Conservation (phyloP, 2,888 invertebrate genomes). For the Hypolimnas misippus region DNA sequence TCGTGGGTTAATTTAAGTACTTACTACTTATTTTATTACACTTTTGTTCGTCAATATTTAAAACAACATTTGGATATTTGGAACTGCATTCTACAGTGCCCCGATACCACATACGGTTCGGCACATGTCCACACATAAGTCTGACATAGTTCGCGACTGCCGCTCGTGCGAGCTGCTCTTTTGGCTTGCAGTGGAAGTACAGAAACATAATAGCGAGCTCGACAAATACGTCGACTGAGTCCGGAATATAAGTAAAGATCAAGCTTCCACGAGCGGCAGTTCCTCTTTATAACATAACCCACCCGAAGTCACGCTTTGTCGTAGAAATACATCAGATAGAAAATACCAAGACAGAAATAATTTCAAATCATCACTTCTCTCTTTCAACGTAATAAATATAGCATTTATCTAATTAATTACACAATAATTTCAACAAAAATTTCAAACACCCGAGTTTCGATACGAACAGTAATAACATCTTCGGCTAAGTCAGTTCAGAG, state of each 20-base stretch:
- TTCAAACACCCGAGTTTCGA: constrained; percentile 78
- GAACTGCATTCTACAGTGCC: constrained; percentile 27
- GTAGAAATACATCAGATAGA: constrained; percentile 68
- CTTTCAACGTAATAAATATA: constrained; percentile 81
- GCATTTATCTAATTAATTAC: constrained; percentile 80
- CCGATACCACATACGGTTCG: constrained; percentile 42
- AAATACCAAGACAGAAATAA: constrained; percentile 84
- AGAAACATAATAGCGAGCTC: constrained; percentile 26
- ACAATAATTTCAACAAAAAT: constrained; percentile 84
- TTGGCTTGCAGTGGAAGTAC: constrained; percentile 11
- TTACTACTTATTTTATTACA: constrained; percentile 56
- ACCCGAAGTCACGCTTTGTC: constrained; percentile 67
- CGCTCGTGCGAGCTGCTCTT: constrained; percentile 50
- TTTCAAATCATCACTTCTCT: constrained; percentile 77
- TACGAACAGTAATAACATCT: constrained; percentile 76
- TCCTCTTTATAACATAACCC: constrained; percentile 60
- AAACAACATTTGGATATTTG: constrained; percentile 41
- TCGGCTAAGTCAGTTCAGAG: constrained; percentile 80
- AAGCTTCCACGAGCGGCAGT: constrained; percentile 52
- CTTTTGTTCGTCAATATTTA: constrained; percentile 53
- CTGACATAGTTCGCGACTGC: constrained; percentile 52
- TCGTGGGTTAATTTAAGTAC: constrained; percentile 66
- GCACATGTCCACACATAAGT: constrained; percentile 72
- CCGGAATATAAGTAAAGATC: constrained; percentile 32
- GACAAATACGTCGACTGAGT: neutral